Base-by-base conservation (phyloP, 2,113 vertebrate genomes). In the Gnathonemus echidnorhynchus region DNA sequence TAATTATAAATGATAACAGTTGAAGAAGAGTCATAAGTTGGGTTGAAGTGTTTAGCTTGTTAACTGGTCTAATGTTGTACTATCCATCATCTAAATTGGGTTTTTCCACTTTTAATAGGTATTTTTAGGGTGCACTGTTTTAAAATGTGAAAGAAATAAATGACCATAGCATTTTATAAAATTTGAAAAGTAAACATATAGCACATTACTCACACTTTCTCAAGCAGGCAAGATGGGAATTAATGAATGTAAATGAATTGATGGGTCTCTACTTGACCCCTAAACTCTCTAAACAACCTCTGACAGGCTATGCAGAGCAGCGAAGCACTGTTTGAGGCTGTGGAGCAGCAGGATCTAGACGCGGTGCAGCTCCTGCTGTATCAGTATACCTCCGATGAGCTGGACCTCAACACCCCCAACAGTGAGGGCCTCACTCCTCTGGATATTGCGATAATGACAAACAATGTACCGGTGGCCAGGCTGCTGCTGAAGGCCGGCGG, bases 291-390 rank as follows among this genome's bases (percentile, higher is more conserved):
- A 24, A 27, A 15, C 52, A 8, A 35, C 56, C 5, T 9, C 50
- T 62, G 50, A 11, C 92, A 99, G 98, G 97, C 97, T 39, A 96
- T 98, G 93, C 98, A 98, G 94, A 97, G 97, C 94, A 96, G 95
- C 13, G 98, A 99, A 95, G 98, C 97, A 3, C 93, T 99, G 92
- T 96, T 99, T 1, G 98, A 99, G 93, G 98, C 98, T 0, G 97
- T 99, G 42, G 98, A 99, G 91, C 98, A 99, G 95, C 98, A 99
- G 94, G 98, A 99, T 91, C 91, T 98, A 93, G 98, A 98, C 7
- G 93, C 97, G 0, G 98, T 99, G 56, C 97, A 98, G 94, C 95
- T 97, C 58, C 97, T 99, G 45, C 96, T 99, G 13, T 97, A 95
- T 92, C 98, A 98, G 92, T 98, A 97, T 89, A 96, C 97, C 0